A percentile compares a stretch with the other conserved stretches of the same genome.
phyloP scores from a whole-genome alignment of 2,113 vertebrate genomes.

The Cricetomys ansorgei region DNA sequence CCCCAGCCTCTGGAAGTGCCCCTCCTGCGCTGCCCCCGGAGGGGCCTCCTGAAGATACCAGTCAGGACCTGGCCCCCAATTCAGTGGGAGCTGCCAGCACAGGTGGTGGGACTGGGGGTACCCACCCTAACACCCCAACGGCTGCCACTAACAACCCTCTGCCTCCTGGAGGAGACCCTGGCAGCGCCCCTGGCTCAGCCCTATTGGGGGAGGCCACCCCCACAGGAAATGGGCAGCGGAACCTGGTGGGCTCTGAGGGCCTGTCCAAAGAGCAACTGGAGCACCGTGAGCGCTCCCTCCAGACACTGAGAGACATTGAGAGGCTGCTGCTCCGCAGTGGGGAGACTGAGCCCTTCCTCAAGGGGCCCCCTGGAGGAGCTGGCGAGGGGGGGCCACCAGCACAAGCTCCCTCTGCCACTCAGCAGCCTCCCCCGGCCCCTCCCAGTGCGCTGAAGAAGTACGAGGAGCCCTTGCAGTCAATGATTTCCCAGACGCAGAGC shows the following conservation, averaged over 20 bases:
- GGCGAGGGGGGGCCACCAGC: conserved; percentile 78
- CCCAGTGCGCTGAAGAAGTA: conserved; percentile 91
- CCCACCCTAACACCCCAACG: conserved; percentile 85
- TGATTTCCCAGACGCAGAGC: conserved; percentile 96
- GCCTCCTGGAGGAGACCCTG: conserved; percentile 84
- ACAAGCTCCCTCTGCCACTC: conserved; percentile 64
- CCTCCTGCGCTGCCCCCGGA: conserved; percentile 82
- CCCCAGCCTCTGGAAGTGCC: conserved; percentile 81
- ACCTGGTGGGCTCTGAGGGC: conserved; percentile 86
- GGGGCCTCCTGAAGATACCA: conserved; percentile 84
- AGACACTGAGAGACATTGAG: conserved; percentile 97
- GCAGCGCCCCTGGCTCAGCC: conserved; percentile 7
- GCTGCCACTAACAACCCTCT: conserved; percentile 76
- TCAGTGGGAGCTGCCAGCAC: conserved; percentile 87
- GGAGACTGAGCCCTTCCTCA: conserved; percentile 86
- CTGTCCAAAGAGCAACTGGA: conserved; percentile 98
- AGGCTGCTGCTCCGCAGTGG: conserved; percentile 93
- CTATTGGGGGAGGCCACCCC: conserved; percentile 80
- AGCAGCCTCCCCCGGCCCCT: conserved; percentile 55
- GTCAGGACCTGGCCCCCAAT: conserved; percentile 87
- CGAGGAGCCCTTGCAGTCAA: conserved; percentile 96
- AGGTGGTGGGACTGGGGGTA: conserved; percentile 82
- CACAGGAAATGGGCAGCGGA: conserved; percentile 83
- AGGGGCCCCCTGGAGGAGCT: conserved; percentile 76
- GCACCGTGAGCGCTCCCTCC: conserved; percentile 96